Conservation (phyloP, 2,113 vertebrate species). For the Arenaria interpres region DNA sequence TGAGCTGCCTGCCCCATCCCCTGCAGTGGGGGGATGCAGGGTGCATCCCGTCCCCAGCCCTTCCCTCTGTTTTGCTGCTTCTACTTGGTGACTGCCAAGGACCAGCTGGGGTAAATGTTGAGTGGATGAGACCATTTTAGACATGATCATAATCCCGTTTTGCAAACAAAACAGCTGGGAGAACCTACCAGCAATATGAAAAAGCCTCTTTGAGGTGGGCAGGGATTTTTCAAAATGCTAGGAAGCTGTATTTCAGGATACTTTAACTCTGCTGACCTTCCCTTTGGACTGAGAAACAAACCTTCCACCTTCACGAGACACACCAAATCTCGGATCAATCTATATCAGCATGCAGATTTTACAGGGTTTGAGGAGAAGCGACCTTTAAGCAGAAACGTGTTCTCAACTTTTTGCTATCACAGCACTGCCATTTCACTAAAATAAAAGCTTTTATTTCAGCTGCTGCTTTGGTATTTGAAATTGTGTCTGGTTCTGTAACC, state of each 20-base stretch:
- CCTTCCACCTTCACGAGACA: not conserved
- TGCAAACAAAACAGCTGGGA: not conserved
- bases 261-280: not conserved
- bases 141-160: accelerated
- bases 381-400: constrained; percentile 35
- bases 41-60: not conserved
- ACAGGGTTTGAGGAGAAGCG: not conserved
- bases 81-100: not conserved
- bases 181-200: not conserved
- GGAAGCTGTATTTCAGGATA: not conserved
- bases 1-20: not conserved
- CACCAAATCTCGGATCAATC: not conserved
- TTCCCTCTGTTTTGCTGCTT: not conserved
- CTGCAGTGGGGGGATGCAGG: too few relatives aligned
- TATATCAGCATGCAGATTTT: constrained; percentile 16
- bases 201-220: not conserved
- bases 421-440: not conserved
- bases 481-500: not conserved
- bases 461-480: not conserved
- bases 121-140: not conserved
- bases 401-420: constrained; percentile 6
- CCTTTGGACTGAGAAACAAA: not conserved
- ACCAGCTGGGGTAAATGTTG: not conserved
- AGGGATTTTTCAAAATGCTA: not conserved
- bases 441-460: constrained; percentile 6